A percentile compares a stretch with the other conserved stretches of the same genome.
phyloP scores from a whole-genome alignment of 1,140 invertebrate species.

The Nephila pilipes region DNA sequence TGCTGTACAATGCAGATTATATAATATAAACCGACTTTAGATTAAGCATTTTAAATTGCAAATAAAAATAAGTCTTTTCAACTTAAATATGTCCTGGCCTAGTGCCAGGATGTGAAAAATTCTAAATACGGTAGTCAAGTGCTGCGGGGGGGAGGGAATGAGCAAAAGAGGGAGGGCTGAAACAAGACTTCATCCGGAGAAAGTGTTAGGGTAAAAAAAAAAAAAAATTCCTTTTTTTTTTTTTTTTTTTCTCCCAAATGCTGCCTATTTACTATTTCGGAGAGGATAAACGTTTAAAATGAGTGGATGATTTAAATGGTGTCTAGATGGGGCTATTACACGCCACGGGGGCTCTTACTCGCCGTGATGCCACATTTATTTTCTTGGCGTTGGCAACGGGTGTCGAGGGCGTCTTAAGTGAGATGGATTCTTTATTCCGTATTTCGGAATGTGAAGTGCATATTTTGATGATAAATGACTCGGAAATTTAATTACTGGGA shows the following conservation, averaged over 20 bases:
- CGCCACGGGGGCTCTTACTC: neutral
- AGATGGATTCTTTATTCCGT: neutral
- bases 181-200: neutral
- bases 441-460: no score
- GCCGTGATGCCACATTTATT: conserved; percentile 23
- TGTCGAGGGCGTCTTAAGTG: neutral
- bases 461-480: no score
- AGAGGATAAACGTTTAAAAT: conserved; percentile 6
- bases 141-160: neutral
- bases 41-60: conserved; percentile 36
- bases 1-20: neutral
- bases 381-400: neutral
- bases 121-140: conserved; percentile 57
- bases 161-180: neutral
- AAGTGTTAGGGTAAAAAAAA: neutral
- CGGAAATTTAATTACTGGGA: no score
- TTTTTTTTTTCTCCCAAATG: neutral
- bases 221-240: conserved; percentile 11
- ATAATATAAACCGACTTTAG: neutral
- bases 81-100: conserved; percentile 33
- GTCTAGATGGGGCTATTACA: conserved; percentile 49
- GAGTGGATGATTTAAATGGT: conserved; percentile 56
- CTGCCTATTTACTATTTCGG: conserved; percentile 18
- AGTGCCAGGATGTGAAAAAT: conserved; percentile 6
- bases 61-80: conserved; percentile 34